phyloP scores from a whole-genome alignment of 2,797 vertebrate genomes.

The Clarias pachynema region DNA sequence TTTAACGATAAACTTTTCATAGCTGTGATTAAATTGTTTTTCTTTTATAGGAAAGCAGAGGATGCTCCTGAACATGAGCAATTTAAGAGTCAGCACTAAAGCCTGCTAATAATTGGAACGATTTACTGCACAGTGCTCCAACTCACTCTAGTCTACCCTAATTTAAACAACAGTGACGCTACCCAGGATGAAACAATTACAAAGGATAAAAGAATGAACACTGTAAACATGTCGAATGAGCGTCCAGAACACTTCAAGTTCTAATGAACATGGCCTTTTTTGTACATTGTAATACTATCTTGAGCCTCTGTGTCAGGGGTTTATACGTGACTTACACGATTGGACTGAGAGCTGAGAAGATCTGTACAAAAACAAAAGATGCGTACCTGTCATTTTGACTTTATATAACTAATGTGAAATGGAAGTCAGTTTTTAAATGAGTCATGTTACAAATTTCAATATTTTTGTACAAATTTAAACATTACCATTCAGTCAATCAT shows the following conservation, averaged over 20 bases:
- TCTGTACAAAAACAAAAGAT: background rate
- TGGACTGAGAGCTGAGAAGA: background rate
- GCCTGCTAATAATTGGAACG: background rate
- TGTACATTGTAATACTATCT: background rate
- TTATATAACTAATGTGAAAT: constrained; percentile 24
- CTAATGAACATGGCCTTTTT: constrained; percentile 14
- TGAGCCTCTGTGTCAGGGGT: background rate
- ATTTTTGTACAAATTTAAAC: background rate
- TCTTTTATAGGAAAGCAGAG: background rate
- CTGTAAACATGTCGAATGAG: background rate
- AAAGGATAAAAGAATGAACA: constrained; percentile 19
- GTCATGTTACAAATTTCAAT: constrained; percentile 4
- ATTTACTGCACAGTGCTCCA: background rate
- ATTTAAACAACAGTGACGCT: background rate
- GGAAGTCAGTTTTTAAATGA: background rate
- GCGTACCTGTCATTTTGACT: background rate
- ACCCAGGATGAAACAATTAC: background rate
- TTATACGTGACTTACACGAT: background rate
- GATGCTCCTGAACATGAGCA: background rate
- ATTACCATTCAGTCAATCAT: background rate
- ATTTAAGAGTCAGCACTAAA: background rate
- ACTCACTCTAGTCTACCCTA: background rate
- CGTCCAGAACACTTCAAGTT: background rate
- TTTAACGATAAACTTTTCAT: background rate
- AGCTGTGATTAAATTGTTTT: background rate